These are phyloP conservation scores for Sesia bembeciformis DNA, from an alignment of 2,888 invertebrate species.

Conservation along the genomic window DNA sequence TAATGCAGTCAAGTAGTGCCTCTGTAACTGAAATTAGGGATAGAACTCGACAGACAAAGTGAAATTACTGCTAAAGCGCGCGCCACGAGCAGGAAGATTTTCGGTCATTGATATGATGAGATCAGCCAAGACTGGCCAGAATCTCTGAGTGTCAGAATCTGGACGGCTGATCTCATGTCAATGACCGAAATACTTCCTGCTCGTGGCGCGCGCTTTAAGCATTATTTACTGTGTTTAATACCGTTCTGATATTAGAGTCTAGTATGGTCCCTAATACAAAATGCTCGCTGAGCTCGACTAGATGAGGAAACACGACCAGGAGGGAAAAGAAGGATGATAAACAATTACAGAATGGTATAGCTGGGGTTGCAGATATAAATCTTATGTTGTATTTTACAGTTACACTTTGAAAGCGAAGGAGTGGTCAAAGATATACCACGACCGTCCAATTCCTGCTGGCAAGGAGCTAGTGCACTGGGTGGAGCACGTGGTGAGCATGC, in stretches of 20 bases:
- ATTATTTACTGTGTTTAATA: not conserved
- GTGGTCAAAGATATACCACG: conserved; percentile 7
- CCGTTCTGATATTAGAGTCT: too few species aligned
- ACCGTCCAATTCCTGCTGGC: conserved; percentile 5
- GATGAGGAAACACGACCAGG: too few species aligned
- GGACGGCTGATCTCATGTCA: too few species aligned
- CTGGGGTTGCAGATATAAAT: too few species aligned
- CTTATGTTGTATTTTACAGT: not conserved
- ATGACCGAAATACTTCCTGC: not conserved
- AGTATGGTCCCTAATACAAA: too few species aligned
- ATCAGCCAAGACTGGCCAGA: too few species aligned
- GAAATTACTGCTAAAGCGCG: not conserved
- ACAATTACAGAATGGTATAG: too few species aligned
- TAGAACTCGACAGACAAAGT: not conserved
- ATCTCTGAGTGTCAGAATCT: too few species aligned
- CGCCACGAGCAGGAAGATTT: not conserved
- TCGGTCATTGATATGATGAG: not conserved
- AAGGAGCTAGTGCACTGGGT: conserved; percentile 10
- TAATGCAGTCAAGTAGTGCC: not conserved
- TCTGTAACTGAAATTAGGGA: not conserved
- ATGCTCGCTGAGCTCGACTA: too few species aligned
- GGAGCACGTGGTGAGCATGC: conserved; percentile 5
- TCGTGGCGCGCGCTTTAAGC: not conserved
- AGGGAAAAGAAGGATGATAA: too few species aligned
- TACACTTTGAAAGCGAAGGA: not conserved